Conservation (phyloP, 1,140 invertebrate genomes). For the Drosophila novamexicana region DNA sequence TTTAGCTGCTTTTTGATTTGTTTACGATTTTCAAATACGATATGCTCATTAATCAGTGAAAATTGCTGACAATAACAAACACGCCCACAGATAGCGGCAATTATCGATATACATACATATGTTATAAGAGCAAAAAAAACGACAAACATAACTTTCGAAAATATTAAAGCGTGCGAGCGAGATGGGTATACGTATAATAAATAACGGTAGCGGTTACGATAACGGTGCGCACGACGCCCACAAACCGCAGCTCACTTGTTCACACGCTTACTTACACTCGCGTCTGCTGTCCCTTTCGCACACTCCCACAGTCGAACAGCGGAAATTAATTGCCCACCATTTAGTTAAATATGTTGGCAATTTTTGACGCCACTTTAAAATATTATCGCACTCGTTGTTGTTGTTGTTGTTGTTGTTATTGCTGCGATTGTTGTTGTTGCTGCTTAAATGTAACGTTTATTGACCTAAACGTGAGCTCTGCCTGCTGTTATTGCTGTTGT, state of each 20-base stretch:
- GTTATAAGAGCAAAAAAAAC: constrained; percentile 16
- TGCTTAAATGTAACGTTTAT: constrained; percentile 32
- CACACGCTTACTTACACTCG: neutral
- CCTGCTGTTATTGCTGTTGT: constrained; percentile 21
- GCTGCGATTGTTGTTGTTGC: constrained; percentile 14
- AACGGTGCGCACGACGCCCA: constrained; percentile 2
- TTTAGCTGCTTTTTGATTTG: constrained; percentile 42
- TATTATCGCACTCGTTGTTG: constrained; percentile 18
- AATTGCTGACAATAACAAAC: constrained; percentile 61
- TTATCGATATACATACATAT: constrained; percentile 10
- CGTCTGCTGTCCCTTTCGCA: constrained; percentile 3
- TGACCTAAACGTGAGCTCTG: constrained; percentile 11
- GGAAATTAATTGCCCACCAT: constrained; percentile 35
- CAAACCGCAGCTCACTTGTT: neutral
- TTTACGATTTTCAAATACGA: constrained; percentile 49
- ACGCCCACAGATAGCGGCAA: constrained; percentile 40
- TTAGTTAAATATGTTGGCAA: constrained; percentile 37
- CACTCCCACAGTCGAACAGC: constrained; percentile 3
- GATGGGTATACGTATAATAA: constrained; percentile 6
- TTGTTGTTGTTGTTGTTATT: constrained; percentile 20
- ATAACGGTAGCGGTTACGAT: constrained; percentile 32
- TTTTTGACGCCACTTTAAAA: constrained; percentile 34
- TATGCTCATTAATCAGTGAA: constrained; percentile 59
- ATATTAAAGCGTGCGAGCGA: constrained; percentile 9
- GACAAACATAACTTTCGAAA: constrained; percentile 29